Conservation (phyloP, 2,113 vertebrate genomes). For the Pelobates fuscus region DNA sequence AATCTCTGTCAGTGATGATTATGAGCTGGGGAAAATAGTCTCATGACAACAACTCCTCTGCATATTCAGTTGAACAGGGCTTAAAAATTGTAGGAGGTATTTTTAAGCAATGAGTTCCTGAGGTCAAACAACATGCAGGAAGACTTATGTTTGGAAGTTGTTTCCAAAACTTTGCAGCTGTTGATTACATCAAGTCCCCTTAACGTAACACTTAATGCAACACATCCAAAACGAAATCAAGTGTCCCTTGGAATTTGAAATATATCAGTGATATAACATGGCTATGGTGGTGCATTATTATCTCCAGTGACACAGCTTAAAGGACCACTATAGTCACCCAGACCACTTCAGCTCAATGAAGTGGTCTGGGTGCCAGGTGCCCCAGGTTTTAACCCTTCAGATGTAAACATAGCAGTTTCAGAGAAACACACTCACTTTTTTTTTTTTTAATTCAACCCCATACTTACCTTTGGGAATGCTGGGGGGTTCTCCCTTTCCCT, state of each 20-base stretch:
- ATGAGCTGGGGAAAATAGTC: constrained; percentile 23
- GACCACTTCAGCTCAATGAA: too few relatives aligned
- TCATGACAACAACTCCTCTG: constrained; percentile 21
- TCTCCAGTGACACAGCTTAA: constrained; percentile 25
- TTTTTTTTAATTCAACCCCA: too few relatives aligned
- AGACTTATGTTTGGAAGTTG: constrained; percentile 30
- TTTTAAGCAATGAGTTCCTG: constrained; percentile 43
- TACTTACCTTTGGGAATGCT: too few relatives aligned
- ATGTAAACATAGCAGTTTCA: too few relatives aligned
- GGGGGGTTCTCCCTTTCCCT: too few relatives aligned
- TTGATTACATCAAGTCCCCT: constrained; percentile 28
- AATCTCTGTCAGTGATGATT: constrained; percentile 2
- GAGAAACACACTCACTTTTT: too few relatives aligned
- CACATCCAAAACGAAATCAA: constrained; percentile 6
- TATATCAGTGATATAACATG: constrained; percentile 3
- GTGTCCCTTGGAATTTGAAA: constrained; percentile 16
- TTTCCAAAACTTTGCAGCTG: constrained; percentile 40
- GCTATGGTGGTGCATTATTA: constrained; percentile 18
- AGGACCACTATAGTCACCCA: too few relatives aligned
- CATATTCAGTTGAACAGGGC: constrained; percentile 25
- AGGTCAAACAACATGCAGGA: constrained; percentile 27
- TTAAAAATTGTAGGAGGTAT: constrained; percentile 21
- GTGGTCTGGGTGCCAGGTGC: too few relatives aligned
- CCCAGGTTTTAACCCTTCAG: too few relatives aligned
- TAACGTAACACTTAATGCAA: constrained; percentile 16